Evolutionary conservation across 2,888 invertebrate species (phyloP).

Genomic region (Merodon equestris): DNA sequence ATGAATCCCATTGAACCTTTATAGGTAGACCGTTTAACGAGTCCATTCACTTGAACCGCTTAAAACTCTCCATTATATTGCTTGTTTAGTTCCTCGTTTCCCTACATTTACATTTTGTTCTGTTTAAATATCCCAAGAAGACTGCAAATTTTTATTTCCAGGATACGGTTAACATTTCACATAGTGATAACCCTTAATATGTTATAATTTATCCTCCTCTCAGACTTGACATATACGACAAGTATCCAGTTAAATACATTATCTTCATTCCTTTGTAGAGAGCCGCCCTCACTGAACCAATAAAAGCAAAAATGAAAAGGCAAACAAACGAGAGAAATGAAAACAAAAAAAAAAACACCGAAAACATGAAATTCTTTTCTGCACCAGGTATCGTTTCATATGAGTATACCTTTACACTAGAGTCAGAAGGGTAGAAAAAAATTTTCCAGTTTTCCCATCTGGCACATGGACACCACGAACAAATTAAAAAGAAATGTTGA

Average conservation of each 20-base stretch:
- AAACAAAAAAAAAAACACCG: too few relatives aligned
- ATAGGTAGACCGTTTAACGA: too few relatives aligned
- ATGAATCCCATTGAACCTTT: too few relatives aligned
- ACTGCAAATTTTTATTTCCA: conserved; percentile 1
- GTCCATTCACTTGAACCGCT: too few relatives aligned
- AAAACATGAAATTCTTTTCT: not conserved
- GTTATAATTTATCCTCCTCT: conserved; percentile 4
- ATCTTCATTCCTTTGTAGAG: conserved; percentile 18
- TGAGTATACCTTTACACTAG: too few relatives aligned
- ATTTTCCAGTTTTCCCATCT: conserved; percentile 38
- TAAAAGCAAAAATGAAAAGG: too few relatives aligned
- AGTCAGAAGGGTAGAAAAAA: conserved; percentile 4
- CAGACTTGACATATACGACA: conserved; percentile 27
- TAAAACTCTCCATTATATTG: too few relatives aligned
- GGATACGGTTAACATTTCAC: too few relatives aligned
- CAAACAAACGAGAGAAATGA: too few relatives aligned
- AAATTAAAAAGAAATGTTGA: conserved; percentile 41
- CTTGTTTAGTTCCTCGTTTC: not conserved
- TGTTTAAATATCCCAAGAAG: not conserved
- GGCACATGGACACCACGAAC: conserved; percentile 39
- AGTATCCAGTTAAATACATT: conserved; percentile 39
- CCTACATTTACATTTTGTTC: not conserved
- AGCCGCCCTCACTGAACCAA: too few relatives aligned
- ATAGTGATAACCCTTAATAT: conserved; percentile 6
- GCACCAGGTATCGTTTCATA: not conserved